A percentile compares a stretch with the other conserved stretches of the same genome.
These are phyloP conservation scores for Dolomedes plantarius DNA, from an alignment of 2,888 invertebrate genomes.

Conservation along the genomic window DNA sequence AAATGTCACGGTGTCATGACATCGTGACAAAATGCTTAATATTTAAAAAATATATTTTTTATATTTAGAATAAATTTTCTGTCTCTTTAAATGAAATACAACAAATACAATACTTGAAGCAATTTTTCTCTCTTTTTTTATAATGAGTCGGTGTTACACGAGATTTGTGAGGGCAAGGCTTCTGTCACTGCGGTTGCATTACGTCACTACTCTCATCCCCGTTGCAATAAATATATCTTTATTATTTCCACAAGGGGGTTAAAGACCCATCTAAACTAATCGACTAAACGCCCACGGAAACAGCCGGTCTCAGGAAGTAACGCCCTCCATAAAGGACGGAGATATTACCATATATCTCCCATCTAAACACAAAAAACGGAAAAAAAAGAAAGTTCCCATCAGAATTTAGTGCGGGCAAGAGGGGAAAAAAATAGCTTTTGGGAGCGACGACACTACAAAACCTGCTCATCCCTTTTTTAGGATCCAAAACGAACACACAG, in stretches of 20 bases:
- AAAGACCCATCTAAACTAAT: not conserved
- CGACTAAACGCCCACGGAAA: not conserved
- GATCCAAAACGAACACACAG: not conserved
- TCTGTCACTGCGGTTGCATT: too few relatives aligned
- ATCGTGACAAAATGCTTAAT: too few relatives aligned
- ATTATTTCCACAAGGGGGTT: not conserved
- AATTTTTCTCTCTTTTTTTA: too few relatives aligned
- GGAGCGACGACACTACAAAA: not conserved
- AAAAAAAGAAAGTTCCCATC: not conserved
- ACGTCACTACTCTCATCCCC: not conserved
- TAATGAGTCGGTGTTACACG: too few relatives aligned
- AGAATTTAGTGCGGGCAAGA: not conserved
- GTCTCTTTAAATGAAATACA: too few relatives aligned
- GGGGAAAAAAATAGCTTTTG: not conserved
- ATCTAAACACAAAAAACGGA: not conserved
- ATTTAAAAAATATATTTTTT: too few relatives aligned
- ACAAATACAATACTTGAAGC: too few relatives aligned
- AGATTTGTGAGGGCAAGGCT: too few relatives aligned
- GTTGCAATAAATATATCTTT: not conserved
- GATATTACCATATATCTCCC: conserved; percentile 3
- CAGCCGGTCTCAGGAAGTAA: not conserved
- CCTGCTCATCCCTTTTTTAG: not conserved
- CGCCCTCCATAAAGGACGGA: not conserved
- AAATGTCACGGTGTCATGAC: too few relatives aligned
- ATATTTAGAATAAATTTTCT: too few relatives aligned